These are phyloP conservation scores for Seladonia tumulorum DNA, from an alignment of 2,888 invertebrate genomes.

Conservation along the genomic window DNA sequence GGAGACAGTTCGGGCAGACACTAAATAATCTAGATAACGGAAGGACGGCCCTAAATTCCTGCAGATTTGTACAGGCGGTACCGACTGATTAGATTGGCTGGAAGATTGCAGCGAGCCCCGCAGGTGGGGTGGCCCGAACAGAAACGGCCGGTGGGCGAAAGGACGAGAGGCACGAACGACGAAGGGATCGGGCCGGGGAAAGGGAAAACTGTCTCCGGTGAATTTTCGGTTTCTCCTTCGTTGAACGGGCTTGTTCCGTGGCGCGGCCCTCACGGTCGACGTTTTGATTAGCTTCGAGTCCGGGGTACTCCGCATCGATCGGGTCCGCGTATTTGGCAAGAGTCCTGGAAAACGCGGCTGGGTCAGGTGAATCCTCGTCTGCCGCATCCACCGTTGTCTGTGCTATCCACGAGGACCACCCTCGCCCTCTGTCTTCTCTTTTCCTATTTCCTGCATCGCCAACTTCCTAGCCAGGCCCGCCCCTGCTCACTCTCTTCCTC, in stretches of 20 bases:
- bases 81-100: constrained; percentile 70
- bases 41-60: constrained; percentile 74
- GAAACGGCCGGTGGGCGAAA: neutral
- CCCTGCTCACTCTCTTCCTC: neutral
- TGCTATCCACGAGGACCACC: neutral
- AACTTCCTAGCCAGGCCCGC: neutral
- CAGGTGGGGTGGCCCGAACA: neutral
- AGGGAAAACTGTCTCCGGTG: constrained; percentile 35
- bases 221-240: constrained; percentile 62
- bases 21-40: constrained; percentile 78
- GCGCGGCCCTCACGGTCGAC: constrained; percentile 57
- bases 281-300: constrained; percentile 67
- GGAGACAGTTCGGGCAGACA: constrained; percentile 69
- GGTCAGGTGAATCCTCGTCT: constrained; percentile 66
- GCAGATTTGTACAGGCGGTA: constrained; percentile 75
- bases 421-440: neutral
- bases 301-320: constrained; percentile 61
- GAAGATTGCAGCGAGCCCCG: constrained; percentile 64
- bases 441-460: constrained; percentile 23
- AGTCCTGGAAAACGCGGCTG: constrained; percentile 68
- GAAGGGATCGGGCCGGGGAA: neutral
- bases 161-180: neutral
- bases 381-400: constrained; percentile 42
- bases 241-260: constrained; percentile 20
- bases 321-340: constrained; percentile 62